These are phyloP conservation scores for Hemaris fuciformis DNA, from an alignment of 2,888 invertebrate species.

Conservation along the genomic window DNA sequence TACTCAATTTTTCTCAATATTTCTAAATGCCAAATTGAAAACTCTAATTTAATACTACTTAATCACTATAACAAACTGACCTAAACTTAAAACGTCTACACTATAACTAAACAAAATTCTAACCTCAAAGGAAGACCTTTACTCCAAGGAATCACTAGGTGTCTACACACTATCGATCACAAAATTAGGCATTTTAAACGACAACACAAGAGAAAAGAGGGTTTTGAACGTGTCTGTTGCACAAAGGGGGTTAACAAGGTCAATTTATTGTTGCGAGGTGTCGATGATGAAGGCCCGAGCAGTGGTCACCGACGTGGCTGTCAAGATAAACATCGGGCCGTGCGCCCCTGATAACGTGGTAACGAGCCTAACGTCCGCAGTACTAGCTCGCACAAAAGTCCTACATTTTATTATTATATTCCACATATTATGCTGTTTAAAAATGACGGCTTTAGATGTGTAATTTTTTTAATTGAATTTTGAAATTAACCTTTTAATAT, in stretches of 20 bases:
- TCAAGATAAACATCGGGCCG: constrained; percentile 68
- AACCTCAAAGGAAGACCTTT: too few relatives aligned
- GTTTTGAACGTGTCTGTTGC: constrained; percentile 22
- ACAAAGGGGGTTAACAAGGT: constrained; percentile 58
- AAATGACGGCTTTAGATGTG: too few relatives aligned
- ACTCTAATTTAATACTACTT: too few relatives aligned
- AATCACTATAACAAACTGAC: too few relatives aligned
- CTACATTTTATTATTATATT: neutral
- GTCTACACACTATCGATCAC: neutral
- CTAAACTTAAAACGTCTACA: too few relatives aligned
- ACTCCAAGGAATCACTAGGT: neutral
- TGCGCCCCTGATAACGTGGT: constrained; percentile 61
- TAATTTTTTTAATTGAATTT: too few relatives aligned
- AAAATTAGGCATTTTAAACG: neutral
- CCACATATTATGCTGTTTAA: too few relatives aligned
- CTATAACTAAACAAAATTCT: too few relatives aligned
- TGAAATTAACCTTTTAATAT: too few relatives aligned
- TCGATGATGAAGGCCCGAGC: constrained; percentile 62
- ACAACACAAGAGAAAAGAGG: neutral
- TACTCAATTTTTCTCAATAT: too few relatives aligned
- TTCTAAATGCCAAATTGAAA: too few relatives aligned
- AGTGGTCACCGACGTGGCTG: constrained; percentile 65
- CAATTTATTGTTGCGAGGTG: constrained; percentile 63
- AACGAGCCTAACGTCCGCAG: constrained; percentile 66
- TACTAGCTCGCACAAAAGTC: constrained; percentile 46